Evolutionary conservation across 1,140 invertebrate species (phyloP), one percentile per base, ranked within the genome.

Genomic region (Philotrypesis tridentata): DNA sequence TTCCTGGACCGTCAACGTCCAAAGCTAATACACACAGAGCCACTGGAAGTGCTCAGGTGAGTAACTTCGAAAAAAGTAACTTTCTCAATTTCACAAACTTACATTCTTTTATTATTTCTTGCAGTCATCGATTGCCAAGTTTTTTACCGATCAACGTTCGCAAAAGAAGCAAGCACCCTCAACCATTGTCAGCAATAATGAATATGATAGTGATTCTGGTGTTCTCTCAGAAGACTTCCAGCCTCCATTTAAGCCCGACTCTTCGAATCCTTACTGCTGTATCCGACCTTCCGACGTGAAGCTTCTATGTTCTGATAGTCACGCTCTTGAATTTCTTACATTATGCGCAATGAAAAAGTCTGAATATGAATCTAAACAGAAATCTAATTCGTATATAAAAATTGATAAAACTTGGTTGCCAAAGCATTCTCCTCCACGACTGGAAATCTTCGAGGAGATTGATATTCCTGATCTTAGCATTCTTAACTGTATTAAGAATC

Each of bases 121-220:
- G 9, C 55, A 93, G 91, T 83, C 92, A 89, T 82, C 87, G 85
- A 89, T 93, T 90, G 83, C 88, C 88, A 80, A 92, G 89, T 87
- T 92, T 89, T 83, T 93, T 60, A 78, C 63, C 0, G 65, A 76
- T 14, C 27, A 68, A 8, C 21, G 29, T 14, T 31, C 48, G 11
- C 5, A 25, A 27, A 67, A 75, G 14, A 8, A 33, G 14, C 8
- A 2, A 27, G 40, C 43, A 40, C 17, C 23, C 2, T 48, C 11
- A 5, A 68, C 29, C 37, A 25, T 11, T 2, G 31, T n/a, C 3
- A 68, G 21, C 31, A 21, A 23, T 21, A 55, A 17, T n/a, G 48
- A 17, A 21, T 80, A 55, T 14, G 80, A 82, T 0, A 75, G n/a
- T 25, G 80, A 82, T 11, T 82, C 80, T 48, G 80, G 80, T 11